Evolutionary conservation across 2,797 vertebrate genomes (phyloP), one percentile per base, ranked within the genome.

Genomic region (Gambusia yucatana): DNA sequence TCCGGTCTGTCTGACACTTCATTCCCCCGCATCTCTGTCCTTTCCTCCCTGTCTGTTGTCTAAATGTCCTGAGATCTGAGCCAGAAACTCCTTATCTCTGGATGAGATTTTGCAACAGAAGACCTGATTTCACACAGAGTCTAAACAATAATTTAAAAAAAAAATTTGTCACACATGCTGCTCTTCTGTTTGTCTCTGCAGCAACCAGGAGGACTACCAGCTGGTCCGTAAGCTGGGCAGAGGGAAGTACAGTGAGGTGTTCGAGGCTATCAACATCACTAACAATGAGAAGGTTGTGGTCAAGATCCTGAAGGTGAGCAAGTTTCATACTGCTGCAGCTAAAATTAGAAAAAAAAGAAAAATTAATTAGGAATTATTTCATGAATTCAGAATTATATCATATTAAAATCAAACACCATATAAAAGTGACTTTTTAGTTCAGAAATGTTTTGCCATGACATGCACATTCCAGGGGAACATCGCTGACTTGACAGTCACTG

Each of bases 181-280:
- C 84, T 71, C 86, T 83, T 77, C 73, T 72, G 52, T 88, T 76
- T 86, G 85, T 87, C 84, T 80, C 89, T 63, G 79, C 94, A 99
- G 98, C 95, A 99, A 99, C 95, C 98, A 99, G 94, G 98, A 99
- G 91, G 98, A 99, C 93, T 99, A 99, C 94, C 98, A 99, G 93
- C 96, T 99, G 92, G 98, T 99, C 50, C 97, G 98, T 0, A 99
- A 99, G 93, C 97, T 99, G 73, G 98, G 98, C 88, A 95, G 98
- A 79, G 98, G 98, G 59, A 99, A 99, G 91, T 99, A 99, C 94
- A 99, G 98, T 47, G 98, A 99, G 93, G 98, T 99, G 83, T 99
- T 99, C 48, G 98, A 99, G 95, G 98, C 98, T 86, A 99, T 99
- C 92, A 99, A 99, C 96, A 98, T 99, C 95, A 99, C 97, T 92